A percentile compares a stretch with the other conserved stretches of the same genome.
Evolutionary conservation across 1,140 invertebrate species (phyloP).

Genomic region (Odontomachus brunneus): DNA sequence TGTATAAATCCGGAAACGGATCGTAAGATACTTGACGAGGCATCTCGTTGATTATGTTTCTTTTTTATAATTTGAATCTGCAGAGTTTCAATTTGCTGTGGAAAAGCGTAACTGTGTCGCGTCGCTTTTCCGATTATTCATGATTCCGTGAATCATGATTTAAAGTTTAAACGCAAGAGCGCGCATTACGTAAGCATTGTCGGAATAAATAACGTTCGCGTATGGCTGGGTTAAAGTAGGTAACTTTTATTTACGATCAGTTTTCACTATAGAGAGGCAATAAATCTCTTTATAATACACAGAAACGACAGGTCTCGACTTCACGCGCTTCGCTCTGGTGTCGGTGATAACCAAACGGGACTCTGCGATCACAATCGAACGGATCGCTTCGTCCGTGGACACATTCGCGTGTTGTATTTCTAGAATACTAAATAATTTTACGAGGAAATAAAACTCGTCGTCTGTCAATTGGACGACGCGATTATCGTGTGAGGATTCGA

Average conservation of each 20-base stretch:
- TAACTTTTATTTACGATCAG: slow-evolving; percentile 62
- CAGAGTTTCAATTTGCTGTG: neutral
- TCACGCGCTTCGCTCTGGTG: slow-evolving; percentile 40
- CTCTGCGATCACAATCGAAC: slow-evolving; percentile 34
- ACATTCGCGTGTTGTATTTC: slow-evolving; percentile 9
- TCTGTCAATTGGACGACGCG: neutral
- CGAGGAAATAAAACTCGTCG: neutral
- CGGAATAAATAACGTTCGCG: slow-evolving; percentile 19
- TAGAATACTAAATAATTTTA: slow-evolving; percentile 26
- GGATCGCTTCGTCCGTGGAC: slow-evolving; percentile 24
- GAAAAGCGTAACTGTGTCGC: neutral
- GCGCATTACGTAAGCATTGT: neutral
- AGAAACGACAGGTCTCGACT: slow-evolving; percentile 48
- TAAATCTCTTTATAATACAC: slow-evolving; percentile 56
- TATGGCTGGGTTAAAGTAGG: slow-evolving; percentile 53
- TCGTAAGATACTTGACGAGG: neutral
- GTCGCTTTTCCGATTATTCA: neutral
- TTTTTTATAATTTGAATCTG: too few species aligned
- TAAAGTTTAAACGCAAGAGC: slow-evolving; percentile 1
- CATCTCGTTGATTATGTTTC: too few species aligned
- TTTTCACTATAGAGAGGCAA: slow-evolving; percentile 54
- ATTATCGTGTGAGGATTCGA: slow-evolving; percentile 15
- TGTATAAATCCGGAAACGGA: neutral
- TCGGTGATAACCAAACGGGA: slow-evolving; percentile 53
- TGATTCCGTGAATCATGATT: neutral